phyloP scores from a whole-genome alignment of 2,113 vertebrate species.

The Rhabdornis inornatus region DNA sequence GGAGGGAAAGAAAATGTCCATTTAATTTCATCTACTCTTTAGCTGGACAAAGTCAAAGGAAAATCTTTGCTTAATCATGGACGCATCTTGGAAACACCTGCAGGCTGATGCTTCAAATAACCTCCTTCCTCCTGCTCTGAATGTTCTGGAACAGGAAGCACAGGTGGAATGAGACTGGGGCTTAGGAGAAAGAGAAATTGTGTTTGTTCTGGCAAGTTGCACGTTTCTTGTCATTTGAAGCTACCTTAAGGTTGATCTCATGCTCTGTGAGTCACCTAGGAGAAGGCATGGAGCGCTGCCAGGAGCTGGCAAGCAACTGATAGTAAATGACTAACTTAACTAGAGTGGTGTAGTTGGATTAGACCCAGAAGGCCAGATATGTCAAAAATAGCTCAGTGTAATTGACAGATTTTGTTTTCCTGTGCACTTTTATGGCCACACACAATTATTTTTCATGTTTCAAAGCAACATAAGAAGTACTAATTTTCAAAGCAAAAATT shows the following conservation, averaged over 20 bases:
- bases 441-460: neutral
- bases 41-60: neutral
- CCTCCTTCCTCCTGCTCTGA: neutral
- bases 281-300: neutral
- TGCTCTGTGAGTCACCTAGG: neutral
- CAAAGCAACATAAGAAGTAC: neutral
- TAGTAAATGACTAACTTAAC: neutral
- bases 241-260: fast-evolving
- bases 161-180: neutral
- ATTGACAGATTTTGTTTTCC: neutral
- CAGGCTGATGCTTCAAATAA: neutral
- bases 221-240: neutral
- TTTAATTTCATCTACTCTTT: neutral
- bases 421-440: neutral
- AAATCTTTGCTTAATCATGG: neutral
- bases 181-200: neutral
- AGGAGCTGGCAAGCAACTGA: neutral
- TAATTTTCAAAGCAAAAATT: neutral
- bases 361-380: neutral
- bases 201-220: neutral
- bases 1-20: no score
- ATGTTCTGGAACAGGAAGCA: neutral
- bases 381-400: neutral
- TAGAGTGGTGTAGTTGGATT: neutral
- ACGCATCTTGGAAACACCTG: neutral